phyloP scores from a whole-genome alignment of 2,113 vertebrate genomes.

The Hydropotes inermis region DNA sequence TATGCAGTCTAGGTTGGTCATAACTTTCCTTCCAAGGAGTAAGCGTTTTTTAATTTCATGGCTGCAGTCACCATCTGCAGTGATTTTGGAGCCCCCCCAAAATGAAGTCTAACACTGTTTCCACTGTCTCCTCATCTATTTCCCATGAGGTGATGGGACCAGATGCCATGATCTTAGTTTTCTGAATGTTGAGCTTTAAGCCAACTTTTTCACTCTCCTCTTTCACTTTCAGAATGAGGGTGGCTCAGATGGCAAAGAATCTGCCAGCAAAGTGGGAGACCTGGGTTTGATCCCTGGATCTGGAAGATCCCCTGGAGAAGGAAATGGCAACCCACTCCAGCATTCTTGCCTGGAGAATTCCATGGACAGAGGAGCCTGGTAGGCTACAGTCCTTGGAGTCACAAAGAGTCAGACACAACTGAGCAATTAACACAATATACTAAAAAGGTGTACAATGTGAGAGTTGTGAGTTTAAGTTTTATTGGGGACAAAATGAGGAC shows the following conservation, averaged over 20 bases:
- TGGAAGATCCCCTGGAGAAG: neutral
- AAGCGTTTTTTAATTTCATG: too few relatives aligned
- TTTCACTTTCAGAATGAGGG: neutral
- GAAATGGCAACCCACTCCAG: neutral
- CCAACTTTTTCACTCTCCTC: too few relatives aligned
- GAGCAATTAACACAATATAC: neutral
- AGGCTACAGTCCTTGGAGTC: neutral
- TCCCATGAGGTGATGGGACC: too few relatives aligned
- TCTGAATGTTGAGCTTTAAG: too few relatives aligned
- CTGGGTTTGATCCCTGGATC: neutral
- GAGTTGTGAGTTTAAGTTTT: neutral
- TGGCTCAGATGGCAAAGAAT: neutral
- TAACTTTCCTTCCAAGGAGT: too few relatives aligned
- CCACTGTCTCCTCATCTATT: too few relatives aligned
- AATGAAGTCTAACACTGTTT: too few relatives aligned
- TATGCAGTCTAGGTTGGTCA: too few relatives aligned
- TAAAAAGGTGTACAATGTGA: neutral
- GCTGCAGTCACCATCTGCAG: too few relatives aligned
- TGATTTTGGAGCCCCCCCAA: too few relatives aligned
- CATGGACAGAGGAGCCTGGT: neutral
- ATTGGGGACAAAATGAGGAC: neutral
- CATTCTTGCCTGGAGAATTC: neutral
- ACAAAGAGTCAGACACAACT: neutral
- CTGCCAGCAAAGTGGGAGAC: neutral
- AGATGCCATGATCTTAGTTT: too few relatives aligned